These are phyloP conservation scores for Melanotaenia trifasciata DNA, from an alignment of 2,797 vertebrate species.

Conservation along the genomic window DNA sequence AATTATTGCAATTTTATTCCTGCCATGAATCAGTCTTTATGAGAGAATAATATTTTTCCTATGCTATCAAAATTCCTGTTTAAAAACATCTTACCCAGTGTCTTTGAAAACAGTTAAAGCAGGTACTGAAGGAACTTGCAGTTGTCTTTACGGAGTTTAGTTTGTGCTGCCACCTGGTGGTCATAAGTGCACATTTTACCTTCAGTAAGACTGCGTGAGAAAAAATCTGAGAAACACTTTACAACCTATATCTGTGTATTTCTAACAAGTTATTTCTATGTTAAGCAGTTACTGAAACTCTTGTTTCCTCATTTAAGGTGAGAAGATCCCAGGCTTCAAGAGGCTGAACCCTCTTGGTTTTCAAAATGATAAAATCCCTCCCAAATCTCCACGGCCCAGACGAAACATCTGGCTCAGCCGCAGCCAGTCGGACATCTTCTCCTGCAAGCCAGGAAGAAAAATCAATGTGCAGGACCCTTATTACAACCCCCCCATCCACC, in stretches of 20 bases:
- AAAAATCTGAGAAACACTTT: neutral
- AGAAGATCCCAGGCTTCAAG: constrained; percentile 92
- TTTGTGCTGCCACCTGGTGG: constrained; percentile 62
- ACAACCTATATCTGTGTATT: neutral
- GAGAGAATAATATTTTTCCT: neutral
- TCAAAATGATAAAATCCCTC: constrained; percentile 92
- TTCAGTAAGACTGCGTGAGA: neutral
- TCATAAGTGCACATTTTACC: neutral
- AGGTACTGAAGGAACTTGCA: neutral
- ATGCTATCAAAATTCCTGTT: neutral
- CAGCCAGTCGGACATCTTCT: constrained; percentile 97
- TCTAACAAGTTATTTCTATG: neutral
- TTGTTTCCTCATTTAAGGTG: constrained; percentile 67
- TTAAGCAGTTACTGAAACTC: neutral
- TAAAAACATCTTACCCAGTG: neutral
- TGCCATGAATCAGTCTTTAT: neutral
- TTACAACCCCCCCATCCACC: constrained; percentile 84
- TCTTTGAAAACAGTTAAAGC: neutral
- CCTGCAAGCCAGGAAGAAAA: constrained; percentile 89
- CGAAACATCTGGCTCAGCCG: constrained; percentile 95
- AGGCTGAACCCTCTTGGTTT: constrained; percentile 88
- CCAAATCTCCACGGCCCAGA: constrained; percentile 92
- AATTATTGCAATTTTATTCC: neutral
- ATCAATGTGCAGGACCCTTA: constrained; percentile 95
- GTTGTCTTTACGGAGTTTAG: neutral